phyloP scores from a whole-genome alignment of 2,888 invertebrate species.

The Baccha elongata region DNA sequence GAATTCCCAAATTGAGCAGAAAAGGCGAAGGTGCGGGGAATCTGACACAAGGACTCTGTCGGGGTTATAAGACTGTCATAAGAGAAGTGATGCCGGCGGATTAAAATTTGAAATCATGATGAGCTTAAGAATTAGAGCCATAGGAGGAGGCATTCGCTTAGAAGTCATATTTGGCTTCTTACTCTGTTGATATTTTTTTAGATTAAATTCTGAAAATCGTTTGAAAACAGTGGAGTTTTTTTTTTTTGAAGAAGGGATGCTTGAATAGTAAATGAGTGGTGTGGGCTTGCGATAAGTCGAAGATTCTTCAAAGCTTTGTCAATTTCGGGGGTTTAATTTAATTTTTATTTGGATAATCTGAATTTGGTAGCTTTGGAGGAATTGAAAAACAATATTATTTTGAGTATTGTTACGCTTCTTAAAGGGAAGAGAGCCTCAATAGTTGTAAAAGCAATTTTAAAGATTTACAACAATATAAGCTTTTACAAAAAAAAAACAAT shows the following conservation, averaged over 20 bases:
- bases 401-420: conserved; percentile 5
- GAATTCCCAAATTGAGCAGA: conserved; percentile 39
- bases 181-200: conserved; percentile 19
- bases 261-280: background rate
- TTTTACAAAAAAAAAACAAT: too few species aligned
- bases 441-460: too few species aligned
- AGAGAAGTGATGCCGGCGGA: conserved; percentile 32
- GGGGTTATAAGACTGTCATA: background rate
- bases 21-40: conserved; percentile 23
- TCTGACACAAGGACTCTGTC: conserved; percentile 13
- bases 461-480: too few species aligned
- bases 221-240: conserved; percentile 6
- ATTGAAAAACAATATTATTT: conserved; percentile 48
- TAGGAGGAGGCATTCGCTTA: background rate
- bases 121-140: conserved; percentile 44
- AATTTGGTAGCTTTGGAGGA: conserved; percentile 11
- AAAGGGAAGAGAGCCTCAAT: too few species aligned
- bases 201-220: background rate
- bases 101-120: conserved; percentile 65
- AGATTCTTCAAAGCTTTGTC: conserved; percentile 14
- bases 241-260: background rate
- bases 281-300: conserved; percentile 20
- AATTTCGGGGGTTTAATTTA: conserved; percentile 45
- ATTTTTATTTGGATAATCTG: conserved; percentile 50
- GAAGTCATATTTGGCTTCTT: conserved; percentile 51